Percentiles rank a stretch among this genome's conserved stretches.
These are phyloP conservation scores for Drosophila trichaetosa DNA, from an alignment of 2,888 invertebrate genomes.

Conservation along the genomic window DNA sequence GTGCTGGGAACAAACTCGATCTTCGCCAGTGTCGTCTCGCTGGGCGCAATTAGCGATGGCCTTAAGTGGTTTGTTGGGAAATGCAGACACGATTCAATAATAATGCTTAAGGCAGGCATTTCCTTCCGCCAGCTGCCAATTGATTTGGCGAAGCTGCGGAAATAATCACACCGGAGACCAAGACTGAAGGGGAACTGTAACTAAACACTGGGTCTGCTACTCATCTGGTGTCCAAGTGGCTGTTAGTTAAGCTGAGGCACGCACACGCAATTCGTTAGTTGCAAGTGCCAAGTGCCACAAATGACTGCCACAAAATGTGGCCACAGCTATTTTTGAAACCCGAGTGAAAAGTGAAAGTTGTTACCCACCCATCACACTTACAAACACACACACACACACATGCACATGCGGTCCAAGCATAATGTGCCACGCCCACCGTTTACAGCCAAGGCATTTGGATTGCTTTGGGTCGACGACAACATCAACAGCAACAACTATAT, in stretches of 20 bases:
- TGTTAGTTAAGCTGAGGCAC: conserved; percentile 50
- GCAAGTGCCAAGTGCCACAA: conserved; percentile 38
- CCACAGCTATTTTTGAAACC: conserved; percentile 53
- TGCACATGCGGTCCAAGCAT: conserved; percentile 17
- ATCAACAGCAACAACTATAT: background rate
- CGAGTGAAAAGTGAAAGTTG: conserved; percentile 65
- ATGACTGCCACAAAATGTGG: conserved; percentile 42
- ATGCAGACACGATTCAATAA: conserved; percentile 32
- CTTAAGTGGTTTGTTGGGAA: conserved; percentile 46
- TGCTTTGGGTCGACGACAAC: conserved; percentile 17
- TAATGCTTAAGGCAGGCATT: conserved; percentile 18
- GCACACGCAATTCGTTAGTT: conserved; percentile 68
- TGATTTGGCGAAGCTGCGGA: conserved; percentile 37
- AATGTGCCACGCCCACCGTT: conserved; percentile 54
- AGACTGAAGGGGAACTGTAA: conserved; percentile 9
- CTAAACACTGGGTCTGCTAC: conserved; percentile 12
- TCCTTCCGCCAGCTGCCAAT: conserved; percentile 47
- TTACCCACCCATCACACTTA: conserved; percentile 18
- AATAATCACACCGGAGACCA: conserved; percentile 10
- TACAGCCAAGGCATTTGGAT: conserved; percentile 44
- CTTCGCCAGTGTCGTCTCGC: conserved; percentile 2
- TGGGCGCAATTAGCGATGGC: conserved; percentile 32
- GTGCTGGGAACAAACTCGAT: conserved; percentile 30
- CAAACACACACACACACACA: conserved; percentile 5
- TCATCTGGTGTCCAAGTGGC: conserved; percentile 37